Evolutionary conservation across 2,888 invertebrate genomes (phyloP), one percentile per base, ranked within the genome.

Genomic region (Malachius bipustulatus): DNA sequence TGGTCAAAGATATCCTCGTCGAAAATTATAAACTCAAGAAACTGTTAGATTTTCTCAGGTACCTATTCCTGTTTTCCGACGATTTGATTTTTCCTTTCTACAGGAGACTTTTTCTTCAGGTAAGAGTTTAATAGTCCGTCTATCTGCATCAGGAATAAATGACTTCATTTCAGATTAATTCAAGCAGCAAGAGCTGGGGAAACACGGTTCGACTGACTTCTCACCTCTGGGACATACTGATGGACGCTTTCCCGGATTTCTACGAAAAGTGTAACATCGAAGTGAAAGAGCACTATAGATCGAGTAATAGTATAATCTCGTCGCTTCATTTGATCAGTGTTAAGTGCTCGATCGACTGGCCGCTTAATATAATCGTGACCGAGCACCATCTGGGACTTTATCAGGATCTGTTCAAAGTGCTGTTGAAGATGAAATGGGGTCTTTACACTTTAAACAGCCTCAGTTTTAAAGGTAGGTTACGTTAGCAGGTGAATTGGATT

Each of bases 391-490:
- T 59, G 34, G 40, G 40, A 6, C 44, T 53, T 40, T 63, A 62
- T 34, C 46, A 50, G 32, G 51, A 55, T 6, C 37, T 60, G n/a
- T 63, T 62, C 40, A 48, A 51, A 28, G 55, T 62, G 37, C 47
- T 62, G 4, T 40, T 63, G 42, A 56, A 54, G 35, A 41, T 62
- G 2, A 62, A 63, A 43, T 62, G 63, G 62, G 60, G 56, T 2
- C 35, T 62, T 12, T 54, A 58, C 33, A 57, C 57, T 2, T 42
- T 61, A 14, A 60, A 58, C 43, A 52, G 53, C 36, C 39, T 62
- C 16, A 43, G 40, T 16, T 58, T 60, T 38, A 45, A 45, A 37
- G 60, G 61, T 60, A 43, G 37, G 41, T 19, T 12, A 8, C n/a
- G n/a, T n/a, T n/a, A n/a, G 6, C 31, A 12, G 12, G 8, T 31